Percentiles rank a stretch among this genome's conserved stretches.
Evolutionary conservation across 2,888 invertebrate species (phyloP).

Genomic region (Argyresthia goedartella): DNA sequence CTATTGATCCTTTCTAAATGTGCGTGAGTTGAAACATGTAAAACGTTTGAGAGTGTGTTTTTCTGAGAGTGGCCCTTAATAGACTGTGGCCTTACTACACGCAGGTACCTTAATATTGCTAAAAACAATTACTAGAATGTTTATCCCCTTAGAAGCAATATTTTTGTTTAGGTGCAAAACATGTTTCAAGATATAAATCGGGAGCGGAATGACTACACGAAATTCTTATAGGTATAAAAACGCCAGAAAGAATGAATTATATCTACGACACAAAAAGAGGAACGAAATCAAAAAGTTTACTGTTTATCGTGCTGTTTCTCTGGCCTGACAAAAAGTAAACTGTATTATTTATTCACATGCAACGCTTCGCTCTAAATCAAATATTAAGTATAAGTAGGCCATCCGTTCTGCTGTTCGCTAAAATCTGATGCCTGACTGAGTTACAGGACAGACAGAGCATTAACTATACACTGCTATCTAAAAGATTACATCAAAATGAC

Average conservation of each 20-base stretch:
- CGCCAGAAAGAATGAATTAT: constrained; percentile 1
- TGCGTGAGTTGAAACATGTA: too few relatives aligned
- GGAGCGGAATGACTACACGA: neutral
- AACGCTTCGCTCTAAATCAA: constrained; percentile 3
- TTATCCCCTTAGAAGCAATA: too few relatives aligned
- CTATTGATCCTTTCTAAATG: too few relatives aligned
- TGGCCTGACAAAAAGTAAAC: constrained; percentile 5
- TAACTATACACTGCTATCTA: too few relatives aligned
- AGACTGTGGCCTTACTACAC: too few relatives aligned
- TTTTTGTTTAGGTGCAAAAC: too few relatives aligned
- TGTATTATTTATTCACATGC: constrained; percentile 8
- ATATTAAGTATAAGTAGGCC: constrained; percentile 7
- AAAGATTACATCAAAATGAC: too few relatives aligned
- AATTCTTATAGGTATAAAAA: neutral
- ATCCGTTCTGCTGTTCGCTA: constrained; percentile 1
- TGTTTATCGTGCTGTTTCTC: constrained; percentile 4
- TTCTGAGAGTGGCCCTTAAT: too few relatives aligned
- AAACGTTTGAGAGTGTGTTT: too few relatives aligned
- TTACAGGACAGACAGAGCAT: neutral
- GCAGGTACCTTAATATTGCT: too few relatives aligned
- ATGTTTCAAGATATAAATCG: neutral
- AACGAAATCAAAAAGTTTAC: constrained; percentile 1
- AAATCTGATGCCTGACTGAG: constrained; percentile 3
- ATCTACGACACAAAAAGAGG: neutral
- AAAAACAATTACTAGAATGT: too few relatives aligned